Conservation (phyloP, 1,140 invertebrate species). For the Parapsyche elsis region DNA sequence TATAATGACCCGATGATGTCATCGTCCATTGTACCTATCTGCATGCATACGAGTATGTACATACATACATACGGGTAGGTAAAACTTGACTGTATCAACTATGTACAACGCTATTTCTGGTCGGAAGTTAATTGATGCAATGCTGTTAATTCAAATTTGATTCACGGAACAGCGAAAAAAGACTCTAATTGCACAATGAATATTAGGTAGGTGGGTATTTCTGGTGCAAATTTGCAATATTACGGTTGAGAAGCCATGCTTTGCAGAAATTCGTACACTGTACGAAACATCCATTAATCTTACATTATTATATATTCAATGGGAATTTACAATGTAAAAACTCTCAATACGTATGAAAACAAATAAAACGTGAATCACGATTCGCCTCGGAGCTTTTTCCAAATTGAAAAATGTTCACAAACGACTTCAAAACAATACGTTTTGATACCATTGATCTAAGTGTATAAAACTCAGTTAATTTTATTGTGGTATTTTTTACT, state of each 20-base stretch:
- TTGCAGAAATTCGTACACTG: neutral
- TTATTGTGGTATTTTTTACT: too few species aligned
- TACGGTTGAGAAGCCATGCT: neutral
- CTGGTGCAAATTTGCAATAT: neutral
- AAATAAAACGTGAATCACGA: neutral
- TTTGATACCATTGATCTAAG: neutral
- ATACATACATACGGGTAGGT: neutral
- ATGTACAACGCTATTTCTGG: too few species aligned
- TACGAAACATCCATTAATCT: neutral
- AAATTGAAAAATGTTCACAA: neutral
- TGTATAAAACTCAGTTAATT: too few species aligned
- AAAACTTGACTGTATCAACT: too few species aligned
- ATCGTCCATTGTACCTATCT: neutral
- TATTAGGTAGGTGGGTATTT: too few species aligned
- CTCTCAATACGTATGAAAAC: neutral
- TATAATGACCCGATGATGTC: slow-evolving; percentile 36
- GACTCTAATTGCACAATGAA: too few species aligned
- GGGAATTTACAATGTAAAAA: neutral
- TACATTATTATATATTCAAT: neutral
- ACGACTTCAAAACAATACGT: neutral
- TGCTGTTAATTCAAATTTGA: neutral
- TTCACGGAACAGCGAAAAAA: neutral
- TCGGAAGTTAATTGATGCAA: too few species aligned
- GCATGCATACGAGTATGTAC: too few species aligned
- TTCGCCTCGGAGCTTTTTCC: neutral